A percentile compares a stretch with the other conserved stretches of the same genome.
phyloP scores from a whole-genome alignment of 2,797 vertebrate species.

The Sebastes iracundus region DNA sequence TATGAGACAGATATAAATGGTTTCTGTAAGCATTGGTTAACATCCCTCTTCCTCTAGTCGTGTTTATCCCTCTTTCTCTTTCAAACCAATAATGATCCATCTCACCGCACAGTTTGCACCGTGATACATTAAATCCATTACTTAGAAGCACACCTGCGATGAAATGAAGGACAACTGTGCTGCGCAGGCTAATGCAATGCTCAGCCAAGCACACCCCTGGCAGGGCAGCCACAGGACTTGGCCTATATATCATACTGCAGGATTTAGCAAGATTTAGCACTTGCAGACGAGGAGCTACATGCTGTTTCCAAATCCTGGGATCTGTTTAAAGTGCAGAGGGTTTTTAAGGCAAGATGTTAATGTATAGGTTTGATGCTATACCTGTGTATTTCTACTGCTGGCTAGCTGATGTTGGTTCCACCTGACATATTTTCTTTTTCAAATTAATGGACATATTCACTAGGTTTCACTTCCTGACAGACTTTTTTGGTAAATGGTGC shows the following conservation, averaged over 20 bases:
- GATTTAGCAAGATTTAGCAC: constrained; percentile 47
- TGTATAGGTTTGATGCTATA: neutral
- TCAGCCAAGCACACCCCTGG: constrained; percentile 55
- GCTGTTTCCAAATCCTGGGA: constrained; percentile 26
- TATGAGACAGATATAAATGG: constrained; percentile 10
- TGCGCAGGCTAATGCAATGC: constrained; percentile 54
- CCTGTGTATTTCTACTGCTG: neutral
- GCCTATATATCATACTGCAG: constrained; percentile 52
- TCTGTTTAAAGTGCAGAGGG: constrained; percentile 2
- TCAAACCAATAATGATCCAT: constrained; percentile 35
- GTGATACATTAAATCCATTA: constrained; percentile 60
- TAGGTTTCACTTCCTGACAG: neutral
- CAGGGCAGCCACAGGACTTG: constrained; percentile 39
- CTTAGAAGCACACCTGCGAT: constrained; percentile 56
- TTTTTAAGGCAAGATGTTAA: neutral
- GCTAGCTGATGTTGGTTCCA: neutral
- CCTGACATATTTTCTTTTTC: neutral
- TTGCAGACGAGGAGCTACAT: constrained; percentile 28
- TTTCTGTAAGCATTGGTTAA: constrained; percentile 6
- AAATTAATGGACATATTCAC: neutral
- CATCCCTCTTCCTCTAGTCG: neutral
- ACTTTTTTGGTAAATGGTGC: neutral
- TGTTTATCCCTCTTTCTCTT: constrained; percentile 5
- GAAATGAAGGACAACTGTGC: constrained; percentile 59
- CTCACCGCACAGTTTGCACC: constrained; percentile 19